Evolutionary conservation across 1,140 invertebrate genomes (phyloP).

Genomic region (Heliconius melpomene): DNA sequence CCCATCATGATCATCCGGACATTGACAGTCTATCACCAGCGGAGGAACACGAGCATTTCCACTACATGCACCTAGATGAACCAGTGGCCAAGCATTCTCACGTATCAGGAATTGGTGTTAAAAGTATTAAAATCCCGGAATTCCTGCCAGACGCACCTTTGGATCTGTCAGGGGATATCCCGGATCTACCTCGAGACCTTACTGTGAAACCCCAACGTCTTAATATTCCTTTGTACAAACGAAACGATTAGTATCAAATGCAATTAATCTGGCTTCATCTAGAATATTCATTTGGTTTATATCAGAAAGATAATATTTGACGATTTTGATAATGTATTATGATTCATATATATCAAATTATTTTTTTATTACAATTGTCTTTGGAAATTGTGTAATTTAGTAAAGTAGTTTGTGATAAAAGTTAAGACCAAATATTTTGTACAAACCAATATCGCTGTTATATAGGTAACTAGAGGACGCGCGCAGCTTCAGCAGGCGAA

Average conservation of each 20-base stretch:
- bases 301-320: not conserved
- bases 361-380: no score
- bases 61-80: constrained; percentile 58
- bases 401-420: not conserved
- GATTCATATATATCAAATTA: no score
- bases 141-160: not conserved
- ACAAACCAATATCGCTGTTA: constrained; percentile 3
- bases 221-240: constrained; percentile 31
- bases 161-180: not conserved
- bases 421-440: constrained; percentile 20
- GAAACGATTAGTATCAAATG: constrained; percentile 4
- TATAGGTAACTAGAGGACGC: not conserved
- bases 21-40: constrained; percentile 33
- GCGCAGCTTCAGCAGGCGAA: no score
- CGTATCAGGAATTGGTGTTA: constrained; percentile 45
- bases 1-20: constrained; percentile 56
- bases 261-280: not conserved
- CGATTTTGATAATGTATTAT: not conserved
- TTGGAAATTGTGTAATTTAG: not conserved
- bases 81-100: constrained; percentile 8
- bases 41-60: constrained; percentile 76
- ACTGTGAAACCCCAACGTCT: constrained; percentile 31
- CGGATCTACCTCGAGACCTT: constrained; percentile 49
- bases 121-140: constrained; percentile 42
- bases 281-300: not conserved